Evolutionary conservation across 2,888 invertebrate species (phyloP).

Genomic region (Aleiodes leptofemur): DNA sequence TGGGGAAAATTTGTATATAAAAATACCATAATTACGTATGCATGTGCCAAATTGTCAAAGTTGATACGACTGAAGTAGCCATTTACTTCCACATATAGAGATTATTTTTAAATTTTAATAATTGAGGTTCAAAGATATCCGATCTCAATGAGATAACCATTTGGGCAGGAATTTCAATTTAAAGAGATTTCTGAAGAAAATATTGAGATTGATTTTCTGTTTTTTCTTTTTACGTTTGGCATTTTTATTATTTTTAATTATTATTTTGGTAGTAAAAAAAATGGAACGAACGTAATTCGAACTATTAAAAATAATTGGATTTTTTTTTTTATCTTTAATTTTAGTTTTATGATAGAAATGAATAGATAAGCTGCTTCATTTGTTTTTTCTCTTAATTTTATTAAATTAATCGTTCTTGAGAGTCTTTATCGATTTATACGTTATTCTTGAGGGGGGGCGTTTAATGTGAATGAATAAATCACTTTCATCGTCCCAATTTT

Average conservation of each 20-base stretch:
- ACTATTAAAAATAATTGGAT: too few relatives aligned
- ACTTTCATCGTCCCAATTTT: too few relatives aligned
- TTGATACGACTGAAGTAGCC: constrained; percentile 17
- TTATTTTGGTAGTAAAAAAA: not conserved
- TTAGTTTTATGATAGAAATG: constrained; percentile 1
- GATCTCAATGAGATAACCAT: not conserved
- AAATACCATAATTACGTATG: constrained; percentile 43
- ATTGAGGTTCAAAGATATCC: constrained; percentile 13
- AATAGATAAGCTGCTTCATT: constrained; percentile 20
- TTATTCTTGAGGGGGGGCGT: not conserved
- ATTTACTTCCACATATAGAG: constrained; percentile 14
- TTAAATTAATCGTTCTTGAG: constrained; percentile 9
- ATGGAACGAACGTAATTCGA: too few relatives aligned
- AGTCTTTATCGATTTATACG: constrained; percentile 23
- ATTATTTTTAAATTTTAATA: constrained; percentile 9
- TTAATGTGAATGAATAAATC: too few relatives aligned
- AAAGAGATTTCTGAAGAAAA: not conserved
- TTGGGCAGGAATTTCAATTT: constrained; percentile 21
- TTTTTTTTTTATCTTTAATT: too few relatives aligned
- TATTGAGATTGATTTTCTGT: constrained; percentile 14
- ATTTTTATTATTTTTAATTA: not conserved
- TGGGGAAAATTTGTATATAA: constrained; percentile 31
- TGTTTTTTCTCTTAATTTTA: not conserved
- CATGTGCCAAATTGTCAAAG: constrained; percentile 16
- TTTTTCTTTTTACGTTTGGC: not conserved